Evolutionary conservation across 2,888 invertebrate species (phyloP).

Genomic region (Chesias legatella): DNA sequence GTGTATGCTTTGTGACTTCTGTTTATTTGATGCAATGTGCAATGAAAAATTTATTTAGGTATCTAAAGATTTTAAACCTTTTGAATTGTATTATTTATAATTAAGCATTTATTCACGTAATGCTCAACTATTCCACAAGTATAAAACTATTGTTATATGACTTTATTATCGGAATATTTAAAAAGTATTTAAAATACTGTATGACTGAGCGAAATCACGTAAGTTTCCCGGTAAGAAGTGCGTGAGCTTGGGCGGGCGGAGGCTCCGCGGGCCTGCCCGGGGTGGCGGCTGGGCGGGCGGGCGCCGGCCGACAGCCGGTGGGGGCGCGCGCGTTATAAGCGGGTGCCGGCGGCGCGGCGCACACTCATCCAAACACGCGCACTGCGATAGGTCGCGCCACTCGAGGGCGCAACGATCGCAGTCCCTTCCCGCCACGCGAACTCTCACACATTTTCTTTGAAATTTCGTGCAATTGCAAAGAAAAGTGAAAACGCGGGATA

Average conservation of each 20-base stretch:
- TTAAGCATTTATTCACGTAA: too few relatives aligned
- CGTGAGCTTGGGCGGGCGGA: conserved; percentile 45
- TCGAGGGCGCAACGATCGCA: conserved; percentile 73
- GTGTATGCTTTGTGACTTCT: too few relatives aligned
- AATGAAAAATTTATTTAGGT: too few relatives aligned
- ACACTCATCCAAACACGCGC: conserved; percentile 67
- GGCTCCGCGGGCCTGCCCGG: conserved; percentile 38
- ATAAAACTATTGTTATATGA: too few relatives aligned
- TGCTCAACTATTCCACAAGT: too few relatives aligned
- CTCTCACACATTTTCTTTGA: conserved; percentile 72
- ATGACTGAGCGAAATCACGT: conserved; percentile 22
- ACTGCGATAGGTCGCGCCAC: conserved; percentile 75
- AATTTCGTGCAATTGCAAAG: conserved; percentile 77
- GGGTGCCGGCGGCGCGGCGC: conserved; percentile 51
- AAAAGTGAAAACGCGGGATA: conserved; percentile 68
- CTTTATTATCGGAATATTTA: too few relatives aligned
- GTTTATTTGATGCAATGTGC: too few relatives aligned
- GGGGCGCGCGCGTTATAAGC: conserved; percentile 51
- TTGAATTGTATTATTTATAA: too few relatives aligned
- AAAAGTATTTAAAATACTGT: too few relatives aligned
- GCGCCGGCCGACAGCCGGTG: conserved; percentile 38
- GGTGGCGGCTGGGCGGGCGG: too few relatives aligned
- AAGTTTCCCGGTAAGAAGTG: conserved; percentile 38
- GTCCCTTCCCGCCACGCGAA: conserved; percentile 54
- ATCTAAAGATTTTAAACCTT: too few relatives aligned